A percentile compares a stretch with the other conserved stretches of the same genome.
Conservation (phyloP, 2,888 invertebrate genomes). For the Gymnosoma rotundatum region DNA sequence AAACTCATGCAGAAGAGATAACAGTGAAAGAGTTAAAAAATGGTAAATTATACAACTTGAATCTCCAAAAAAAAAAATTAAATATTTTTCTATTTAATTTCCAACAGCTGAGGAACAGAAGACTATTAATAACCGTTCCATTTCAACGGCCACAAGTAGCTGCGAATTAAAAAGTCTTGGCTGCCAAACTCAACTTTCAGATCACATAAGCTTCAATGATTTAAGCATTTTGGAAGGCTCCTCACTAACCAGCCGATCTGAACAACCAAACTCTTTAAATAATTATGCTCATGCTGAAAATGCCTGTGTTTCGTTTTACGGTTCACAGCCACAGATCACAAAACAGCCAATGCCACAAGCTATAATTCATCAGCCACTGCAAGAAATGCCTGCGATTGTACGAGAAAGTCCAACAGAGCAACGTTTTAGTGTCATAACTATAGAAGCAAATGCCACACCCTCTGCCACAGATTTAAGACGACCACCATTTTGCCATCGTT, state of each 20-base stretch:
- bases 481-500: constrained; percentile 72
- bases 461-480: constrained; percentile 72
- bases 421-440: constrained; percentile 74
- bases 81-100: background rate
- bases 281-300: constrained; percentile 55
- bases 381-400: background rate
- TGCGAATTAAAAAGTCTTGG: constrained; percentile 26
- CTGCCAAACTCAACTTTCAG: constrained; percentile 26
- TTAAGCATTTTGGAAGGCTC: constrained; percentile 36
- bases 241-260: constrained; percentile 22
- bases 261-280: constrained; percentile 46
- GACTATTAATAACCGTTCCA: background rate
- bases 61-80: background rate
- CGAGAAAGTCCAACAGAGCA: background rate
- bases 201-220: constrained; percentile 22
- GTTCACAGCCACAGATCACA: background rate
- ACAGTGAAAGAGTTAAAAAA: background rate
- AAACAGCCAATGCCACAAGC: background rate
- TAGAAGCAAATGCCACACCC: constrained; percentile 74
- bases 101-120: background rate
- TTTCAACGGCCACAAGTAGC: constrained; percentile 22
- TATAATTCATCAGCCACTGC: background rate
- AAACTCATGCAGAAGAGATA: background rate
- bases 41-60: background rate
- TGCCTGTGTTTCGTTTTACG: constrained; percentile 13